Conservation (phyloP, 2,113 vertebrate species). For the Gallinago media region DNA sequence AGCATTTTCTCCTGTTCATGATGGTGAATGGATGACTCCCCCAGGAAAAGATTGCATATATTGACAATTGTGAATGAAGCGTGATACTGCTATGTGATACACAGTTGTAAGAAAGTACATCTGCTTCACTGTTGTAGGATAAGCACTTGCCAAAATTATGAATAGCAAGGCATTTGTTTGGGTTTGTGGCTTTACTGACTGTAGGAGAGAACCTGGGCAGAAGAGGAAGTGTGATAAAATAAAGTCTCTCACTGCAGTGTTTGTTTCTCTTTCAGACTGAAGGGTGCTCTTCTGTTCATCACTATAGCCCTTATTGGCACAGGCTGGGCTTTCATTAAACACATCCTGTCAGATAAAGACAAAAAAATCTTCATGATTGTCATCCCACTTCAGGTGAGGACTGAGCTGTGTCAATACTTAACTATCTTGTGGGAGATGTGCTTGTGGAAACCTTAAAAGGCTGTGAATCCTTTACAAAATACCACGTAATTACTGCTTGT, state of each 20-base stretch:
- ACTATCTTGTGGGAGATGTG: background rate
- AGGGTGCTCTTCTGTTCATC: conserved; percentile 90
- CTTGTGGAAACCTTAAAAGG: background rate
- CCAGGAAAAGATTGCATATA: background rate
- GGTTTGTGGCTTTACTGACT: conserved; percentile 23
- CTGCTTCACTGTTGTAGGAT: conserved; percentile 2
- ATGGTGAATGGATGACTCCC: background rate
- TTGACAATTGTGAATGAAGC: background rate
- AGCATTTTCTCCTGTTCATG: background rate
- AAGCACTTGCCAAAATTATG: background rate
- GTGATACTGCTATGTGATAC: background rate
- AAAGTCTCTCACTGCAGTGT: background rate
- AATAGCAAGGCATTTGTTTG: conserved; percentile 30
- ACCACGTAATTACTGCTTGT: background rate
- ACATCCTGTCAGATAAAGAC: conserved; percentile 90
- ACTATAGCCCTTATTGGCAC: conserved; percentile 88
- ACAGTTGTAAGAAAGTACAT: conserved; percentile 20
- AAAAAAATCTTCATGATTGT: conserved; percentile 94
- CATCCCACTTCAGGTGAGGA: conserved; percentile 86
- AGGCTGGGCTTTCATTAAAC: conserved; percentile 91
- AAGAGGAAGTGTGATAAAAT: background rate
- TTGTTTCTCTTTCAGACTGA: conserved; percentile 76
- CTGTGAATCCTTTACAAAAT: background rate
- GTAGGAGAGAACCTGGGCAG: conserved; percentile 24
- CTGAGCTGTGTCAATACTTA: background rate